These are phyloP conservation scores for Trialeurodes vaporariorum DNA, from an alignment of 1,140 invertebrate species.

Conservation along the genomic window DNA sequence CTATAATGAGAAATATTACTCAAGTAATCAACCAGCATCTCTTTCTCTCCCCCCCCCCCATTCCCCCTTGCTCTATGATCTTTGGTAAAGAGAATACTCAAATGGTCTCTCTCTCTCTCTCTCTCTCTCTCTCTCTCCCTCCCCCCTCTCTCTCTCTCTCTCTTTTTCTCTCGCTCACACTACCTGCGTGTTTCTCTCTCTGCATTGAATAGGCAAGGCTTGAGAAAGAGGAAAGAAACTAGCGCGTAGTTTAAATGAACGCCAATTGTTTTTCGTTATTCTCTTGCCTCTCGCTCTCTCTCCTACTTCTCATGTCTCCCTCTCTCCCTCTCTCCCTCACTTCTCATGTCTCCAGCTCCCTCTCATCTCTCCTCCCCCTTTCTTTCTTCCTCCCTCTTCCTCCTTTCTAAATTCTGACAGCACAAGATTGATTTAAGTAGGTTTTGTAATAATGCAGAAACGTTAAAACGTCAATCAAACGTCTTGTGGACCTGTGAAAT, in stretches of 20 bases:
- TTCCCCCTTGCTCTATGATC: too few species aligned
- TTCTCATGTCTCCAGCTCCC: background rate
- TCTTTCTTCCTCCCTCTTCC: too few species aligned
- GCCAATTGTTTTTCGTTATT: background rate
- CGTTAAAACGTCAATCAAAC: too few species aligned
- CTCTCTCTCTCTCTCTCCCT: background rate
- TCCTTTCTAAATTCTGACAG: too few species aligned
- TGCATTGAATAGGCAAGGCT: background rate
- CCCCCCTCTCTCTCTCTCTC: background rate
- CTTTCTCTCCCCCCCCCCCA: background rate
- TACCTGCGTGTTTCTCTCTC: too few species aligned
- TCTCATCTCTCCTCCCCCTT: too few species aligned
- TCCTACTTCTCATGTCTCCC: background rate
- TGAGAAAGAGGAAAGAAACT: background rate
- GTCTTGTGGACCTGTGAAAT: too few species aligned
- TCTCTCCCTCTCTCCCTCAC: background rate
- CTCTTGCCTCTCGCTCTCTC: background rate
- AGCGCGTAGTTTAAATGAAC: background rate
- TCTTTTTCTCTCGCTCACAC: too few species aligned
- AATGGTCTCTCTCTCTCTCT: background rate
- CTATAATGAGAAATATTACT: constrained; percentile 1
- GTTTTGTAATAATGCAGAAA: too few species aligned
- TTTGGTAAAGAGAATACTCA: background rate
- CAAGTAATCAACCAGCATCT: background rate
- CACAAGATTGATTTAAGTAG: too few species aligned